These are phyloP conservation scores for Aphelenchoides avenae DNA, from an alignment of 1,140 invertebrate genomes.

Conservation along the genomic window DNA sequence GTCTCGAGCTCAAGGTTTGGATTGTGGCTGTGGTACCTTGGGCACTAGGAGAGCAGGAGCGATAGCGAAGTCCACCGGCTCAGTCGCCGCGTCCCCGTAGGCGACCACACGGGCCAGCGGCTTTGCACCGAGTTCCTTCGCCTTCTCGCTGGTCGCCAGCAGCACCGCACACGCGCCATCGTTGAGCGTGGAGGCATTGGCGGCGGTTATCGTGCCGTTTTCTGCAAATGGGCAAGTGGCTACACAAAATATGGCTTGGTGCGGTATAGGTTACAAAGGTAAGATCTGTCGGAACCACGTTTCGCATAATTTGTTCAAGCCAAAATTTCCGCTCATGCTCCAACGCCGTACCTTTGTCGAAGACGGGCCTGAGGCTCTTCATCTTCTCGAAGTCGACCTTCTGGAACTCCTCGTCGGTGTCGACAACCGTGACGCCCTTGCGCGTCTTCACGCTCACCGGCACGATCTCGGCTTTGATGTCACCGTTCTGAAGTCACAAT, in stretches of 20 bases:
- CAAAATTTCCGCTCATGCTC: background rate
- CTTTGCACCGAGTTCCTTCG: conserved; percentile 72
- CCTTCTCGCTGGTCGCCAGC: conserved; percentile 74
- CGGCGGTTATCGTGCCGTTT: conserved; percentile 88
- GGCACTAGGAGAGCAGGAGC: conserved; percentile 68
- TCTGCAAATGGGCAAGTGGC: conserved; percentile 34
- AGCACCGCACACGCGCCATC: conserved; percentile 91
- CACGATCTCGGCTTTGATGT: conserved; percentile 79
- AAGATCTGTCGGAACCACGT: conserved; percentile 5
- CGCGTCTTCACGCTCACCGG: conserved; percentile 72
- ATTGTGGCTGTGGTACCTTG: conserved; percentile 63
- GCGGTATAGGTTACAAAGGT: conserved; percentile 65
- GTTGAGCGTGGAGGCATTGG: conserved; percentile 94
- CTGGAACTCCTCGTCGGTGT: conserved; percentile 92
- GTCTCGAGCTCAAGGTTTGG: conserved; percentile 85
- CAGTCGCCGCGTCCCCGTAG: conserved; percentile 85
- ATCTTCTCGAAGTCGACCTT: conserved; percentile 92
- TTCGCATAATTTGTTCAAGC: background rate
- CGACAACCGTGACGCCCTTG: conserved; percentile 68
- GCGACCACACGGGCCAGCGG: conserved; percentile 71
- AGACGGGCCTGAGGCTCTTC: conserved; percentile 78
- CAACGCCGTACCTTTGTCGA: conserved; percentile 65
- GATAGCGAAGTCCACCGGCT: conserved; percentile 95
- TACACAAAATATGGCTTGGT: conserved; percentile 48
- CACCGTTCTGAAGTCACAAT: conserved; percentile 64